Evolutionary conservation across 2,797 vertebrate species (phyloP).

Genomic region (Threskiornis aethiopicus): DNA sequence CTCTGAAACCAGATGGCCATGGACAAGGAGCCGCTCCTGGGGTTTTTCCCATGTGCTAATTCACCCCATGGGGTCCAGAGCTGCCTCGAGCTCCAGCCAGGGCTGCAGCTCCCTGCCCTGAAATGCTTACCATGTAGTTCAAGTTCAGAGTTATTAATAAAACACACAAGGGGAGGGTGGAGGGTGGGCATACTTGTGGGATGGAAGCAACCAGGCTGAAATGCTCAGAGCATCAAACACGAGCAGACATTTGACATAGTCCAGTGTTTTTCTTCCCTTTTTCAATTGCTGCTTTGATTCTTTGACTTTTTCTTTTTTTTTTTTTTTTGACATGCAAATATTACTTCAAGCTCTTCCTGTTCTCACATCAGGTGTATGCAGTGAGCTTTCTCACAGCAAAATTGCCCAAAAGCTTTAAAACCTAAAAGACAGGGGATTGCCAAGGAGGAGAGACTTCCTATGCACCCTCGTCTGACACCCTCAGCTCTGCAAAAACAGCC

Average conservation of each 20-base stretch:
- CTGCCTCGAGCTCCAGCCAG: accelerated
- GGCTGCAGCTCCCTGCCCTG: not conserved
- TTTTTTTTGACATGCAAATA: not conserved
- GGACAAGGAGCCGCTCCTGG: not conserved
- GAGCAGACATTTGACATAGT: not conserved
- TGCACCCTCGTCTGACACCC: not conserved
- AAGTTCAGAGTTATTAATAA: not conserved
- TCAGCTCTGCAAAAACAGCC: no score
- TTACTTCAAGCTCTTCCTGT: not conserved
- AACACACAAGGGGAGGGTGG: not conserved
- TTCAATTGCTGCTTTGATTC: not conserved
- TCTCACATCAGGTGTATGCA: not conserved
- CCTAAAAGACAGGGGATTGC: accelerated
- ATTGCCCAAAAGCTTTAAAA: not conserved
- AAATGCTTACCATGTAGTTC: not conserved
- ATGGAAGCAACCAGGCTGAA: not conserved
- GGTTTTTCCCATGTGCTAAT: not conserved
- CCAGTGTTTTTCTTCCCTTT: not conserved
- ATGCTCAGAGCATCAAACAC: not conserved
- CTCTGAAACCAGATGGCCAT: not conserved
- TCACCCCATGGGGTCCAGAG: not conserved
- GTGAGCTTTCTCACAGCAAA: not conserved
- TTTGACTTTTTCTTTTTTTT: not conserved
- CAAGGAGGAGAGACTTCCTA: not conserved
- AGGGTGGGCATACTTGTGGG: not conserved